phyloP scores from a whole-genome alignment of 2,113 vertebrate species.

The Tauraco erythrolophus region DNA sequence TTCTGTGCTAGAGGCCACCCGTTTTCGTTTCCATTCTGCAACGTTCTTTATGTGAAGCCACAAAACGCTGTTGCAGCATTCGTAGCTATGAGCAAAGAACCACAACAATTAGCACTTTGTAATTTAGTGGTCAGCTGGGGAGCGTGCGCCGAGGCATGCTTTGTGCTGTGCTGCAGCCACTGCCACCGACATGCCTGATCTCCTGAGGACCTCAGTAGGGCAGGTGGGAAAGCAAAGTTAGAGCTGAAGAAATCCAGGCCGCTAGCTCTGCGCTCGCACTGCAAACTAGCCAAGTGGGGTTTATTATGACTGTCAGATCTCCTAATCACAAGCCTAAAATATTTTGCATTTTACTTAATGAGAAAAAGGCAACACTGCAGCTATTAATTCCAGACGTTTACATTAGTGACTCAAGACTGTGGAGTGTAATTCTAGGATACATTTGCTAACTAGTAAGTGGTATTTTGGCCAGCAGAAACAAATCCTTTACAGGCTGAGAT shows the following conservation, averaged over 20 bases:
- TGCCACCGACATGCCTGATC: neutral
- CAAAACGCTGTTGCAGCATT: neutral
- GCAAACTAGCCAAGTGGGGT: neutral
- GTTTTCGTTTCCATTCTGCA: neutral
- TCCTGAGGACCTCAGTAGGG: neutral
- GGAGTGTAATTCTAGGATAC: neutral
- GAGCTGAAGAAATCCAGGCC: neutral
- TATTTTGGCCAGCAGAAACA: neutral
- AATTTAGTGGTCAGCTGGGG: neutral
- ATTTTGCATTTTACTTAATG: neutral
- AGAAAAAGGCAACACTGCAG: neutral
- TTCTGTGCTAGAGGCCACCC: neutral
- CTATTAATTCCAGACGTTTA: neutral
- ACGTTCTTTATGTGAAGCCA: neutral
- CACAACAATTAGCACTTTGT: neutral
- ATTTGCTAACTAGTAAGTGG: neutral
- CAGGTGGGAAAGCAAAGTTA: neutral
- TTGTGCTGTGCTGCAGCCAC: neutral
- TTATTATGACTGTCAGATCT: neutral
- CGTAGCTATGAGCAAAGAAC: neutral
- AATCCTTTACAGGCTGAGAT: neutral
- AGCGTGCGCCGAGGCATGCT: accelerated
- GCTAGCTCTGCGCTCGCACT: accelerated
- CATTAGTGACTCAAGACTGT: neutral
- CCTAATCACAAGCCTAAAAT: neutral